These are phyloP conservation scores for Clarias magur DNA, from an alignment of 2,113 vertebrate genomes.

Conservation along the genomic window DNA sequence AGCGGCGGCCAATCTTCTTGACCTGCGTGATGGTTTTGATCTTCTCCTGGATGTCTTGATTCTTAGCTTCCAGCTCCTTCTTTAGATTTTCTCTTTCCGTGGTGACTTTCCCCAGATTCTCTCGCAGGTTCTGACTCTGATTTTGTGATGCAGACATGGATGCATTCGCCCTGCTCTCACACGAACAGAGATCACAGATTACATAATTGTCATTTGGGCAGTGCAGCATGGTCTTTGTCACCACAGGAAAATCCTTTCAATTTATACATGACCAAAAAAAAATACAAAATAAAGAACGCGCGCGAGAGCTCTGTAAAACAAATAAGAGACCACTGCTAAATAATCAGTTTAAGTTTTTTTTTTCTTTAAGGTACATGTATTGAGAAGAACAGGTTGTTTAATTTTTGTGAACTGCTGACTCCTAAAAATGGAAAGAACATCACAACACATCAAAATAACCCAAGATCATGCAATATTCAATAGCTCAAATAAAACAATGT, in stretches of 20 bases:
- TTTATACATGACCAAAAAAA: neutral
- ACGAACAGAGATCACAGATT: conserved; percentile 25
- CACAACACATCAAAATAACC: no score
- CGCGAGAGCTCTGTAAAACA: no score
- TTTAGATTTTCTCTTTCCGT: conserved; percentile 81
- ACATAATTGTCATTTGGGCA: neutral
- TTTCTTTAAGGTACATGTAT: no score
- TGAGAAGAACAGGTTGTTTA: no score
- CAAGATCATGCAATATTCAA: no score
- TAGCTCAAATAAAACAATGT: no score
- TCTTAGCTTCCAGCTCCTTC: conserved; percentile 82
- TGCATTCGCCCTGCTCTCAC: conserved; percentile 22
- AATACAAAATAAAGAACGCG: no score
- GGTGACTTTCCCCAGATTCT: conserved; percentile 78
- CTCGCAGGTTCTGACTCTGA: conserved; percentile 83
- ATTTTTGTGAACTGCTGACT: no score
- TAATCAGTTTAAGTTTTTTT: no score
- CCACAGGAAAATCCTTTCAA: neutral
- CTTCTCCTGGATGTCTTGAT: conserved; percentile 86
- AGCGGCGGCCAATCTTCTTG: conserved; percentile 95
- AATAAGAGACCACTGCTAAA: no score
- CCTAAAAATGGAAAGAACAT: no score
- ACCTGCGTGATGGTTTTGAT: conserved; percentile 92
- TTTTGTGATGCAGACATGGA: conserved; percentile 68
- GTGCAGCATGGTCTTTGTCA: neutral